A percentile compares a stretch with the other conserved stretches of the same genome.
These are phyloP conservation scores for Caenorhabditis doughertyi DNA, from an alignment of 2,888 invertebrate species.

Conservation along the genomic window DNA sequence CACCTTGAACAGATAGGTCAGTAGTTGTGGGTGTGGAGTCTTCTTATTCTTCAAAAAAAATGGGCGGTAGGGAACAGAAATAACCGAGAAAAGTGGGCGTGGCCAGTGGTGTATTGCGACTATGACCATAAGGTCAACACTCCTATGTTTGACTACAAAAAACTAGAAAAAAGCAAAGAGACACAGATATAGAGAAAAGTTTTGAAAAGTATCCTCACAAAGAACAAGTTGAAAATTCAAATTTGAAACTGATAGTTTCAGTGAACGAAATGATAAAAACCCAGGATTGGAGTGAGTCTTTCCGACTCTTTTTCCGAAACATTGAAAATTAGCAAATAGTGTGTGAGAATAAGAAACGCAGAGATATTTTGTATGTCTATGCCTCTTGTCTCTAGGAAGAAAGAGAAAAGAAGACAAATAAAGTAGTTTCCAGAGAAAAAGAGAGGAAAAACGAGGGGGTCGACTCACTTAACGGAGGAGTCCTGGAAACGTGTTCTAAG, in stretches of 20 bases:
- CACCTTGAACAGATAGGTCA: not conserved
- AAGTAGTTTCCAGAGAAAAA: conserved; percentile 38
- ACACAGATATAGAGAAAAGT: conserved; percentile 2
- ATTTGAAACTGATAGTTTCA: conserved; percentile 9
- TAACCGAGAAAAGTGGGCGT: conserved; percentile 20
- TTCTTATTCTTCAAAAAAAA: conserved; percentile 17
- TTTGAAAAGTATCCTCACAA: conserved; percentile 25
- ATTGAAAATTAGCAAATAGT: conserved; percentile 31
- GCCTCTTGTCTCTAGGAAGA: conserved; percentile 7
- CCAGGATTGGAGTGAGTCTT: conserved; percentile 10
- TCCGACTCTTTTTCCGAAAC: conserved; percentile 6
- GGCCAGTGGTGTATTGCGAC: conserved; percentile 4
- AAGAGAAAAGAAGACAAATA: conserved; percentile 20
- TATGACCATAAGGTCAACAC: conserved; percentile 49
- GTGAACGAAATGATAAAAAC: conserved; percentile 15
- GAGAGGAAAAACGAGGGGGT: conserved; percentile 21
- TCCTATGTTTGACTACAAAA: conserved; percentile 50
- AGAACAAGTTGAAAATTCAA: conserved; percentile 21
- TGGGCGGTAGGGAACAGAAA: conserved; percentile 3
- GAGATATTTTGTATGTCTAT: conserved; percentile 20
- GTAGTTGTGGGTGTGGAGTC: not conserved
- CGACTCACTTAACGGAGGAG: conserved; percentile 4
- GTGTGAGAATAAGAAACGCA: conserved; percentile 23
- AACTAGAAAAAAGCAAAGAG: conserved; percentile 16
- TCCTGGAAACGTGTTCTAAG: conserved; percentile 49